Percentiles rank a stretch among this genome's conserved stretches.
Conservation (phyloP, 2,113 vertebrate species). For the Hiodon alosoides region DNA sequence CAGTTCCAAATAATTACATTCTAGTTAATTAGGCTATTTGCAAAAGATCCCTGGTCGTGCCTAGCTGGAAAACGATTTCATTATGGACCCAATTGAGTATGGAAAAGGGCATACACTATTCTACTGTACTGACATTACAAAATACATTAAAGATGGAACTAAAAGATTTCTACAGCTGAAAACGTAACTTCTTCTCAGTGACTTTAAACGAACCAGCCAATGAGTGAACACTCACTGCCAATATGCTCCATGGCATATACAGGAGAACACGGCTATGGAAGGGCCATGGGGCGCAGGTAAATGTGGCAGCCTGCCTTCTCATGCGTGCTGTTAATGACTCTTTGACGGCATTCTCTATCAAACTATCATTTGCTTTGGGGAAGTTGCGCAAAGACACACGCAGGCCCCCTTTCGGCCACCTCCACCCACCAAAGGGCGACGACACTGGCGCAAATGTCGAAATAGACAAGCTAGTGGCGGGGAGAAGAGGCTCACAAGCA, state of each 20-base stretch:
- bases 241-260: constrained; percentile 20
- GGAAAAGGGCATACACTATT: no score
- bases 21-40: constrained; percentile 33
- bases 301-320: constrained; percentile 44
- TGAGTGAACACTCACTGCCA: no score
- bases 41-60: neutral
- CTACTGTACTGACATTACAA: no score
- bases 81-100: no score
- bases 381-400: constrained; percentile 47
- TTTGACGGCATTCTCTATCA: constrained; percentile 65
- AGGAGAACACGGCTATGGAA: constrained; percentile 25
- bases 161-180: no score
- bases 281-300: constrained; percentile 51
- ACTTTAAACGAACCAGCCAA: no score
- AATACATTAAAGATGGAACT: no score
- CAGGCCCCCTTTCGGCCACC: constrained; percentile 19
- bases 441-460: constrained; percentile 13
- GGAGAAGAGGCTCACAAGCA: neutral
- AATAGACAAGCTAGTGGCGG: constrained; percentile 1
- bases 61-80: no score
- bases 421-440: neutral
- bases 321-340: constrained; percentile 56
- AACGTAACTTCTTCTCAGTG: no score
- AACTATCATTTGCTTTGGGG: constrained; percentile 43
- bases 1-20: constrained; percentile 48